Conservation (phyloP, 2,888 invertebrate genomes). For the Volucella bombylans region DNA sequence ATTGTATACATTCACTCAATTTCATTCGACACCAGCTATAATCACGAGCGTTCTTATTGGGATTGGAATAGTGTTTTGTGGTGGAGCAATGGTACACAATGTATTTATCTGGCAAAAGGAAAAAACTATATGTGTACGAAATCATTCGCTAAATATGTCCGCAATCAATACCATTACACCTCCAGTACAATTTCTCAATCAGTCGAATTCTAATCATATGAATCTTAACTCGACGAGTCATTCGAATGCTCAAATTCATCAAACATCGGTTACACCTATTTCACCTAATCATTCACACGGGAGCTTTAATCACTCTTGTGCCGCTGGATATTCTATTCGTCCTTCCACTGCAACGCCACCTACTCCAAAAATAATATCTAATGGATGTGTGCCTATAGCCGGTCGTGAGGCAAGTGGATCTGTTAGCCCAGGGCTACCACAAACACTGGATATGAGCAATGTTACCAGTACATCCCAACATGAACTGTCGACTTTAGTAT, state of each 20-base stretch:
- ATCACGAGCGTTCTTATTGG: conserved; percentile 95
- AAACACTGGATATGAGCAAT: conserved; percentile 85
- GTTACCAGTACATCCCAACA: conserved; percentile 86
- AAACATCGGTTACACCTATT: conserved; percentile 82
- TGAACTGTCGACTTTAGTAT: conserved; percentile 88
- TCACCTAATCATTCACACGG: conserved; percentile 83
- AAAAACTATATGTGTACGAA: conserved; percentile 90
- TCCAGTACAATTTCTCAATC: conserved; percentile 67
- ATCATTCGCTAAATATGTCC: conserved; percentile 75
- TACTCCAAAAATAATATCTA: conserved; percentile 79
- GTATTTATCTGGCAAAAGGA: conserved; percentile 97
- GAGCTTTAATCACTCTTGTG: conserved; percentile 81
- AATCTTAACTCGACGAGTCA: conserved; percentile 74
- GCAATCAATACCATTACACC: conserved; percentile 64
- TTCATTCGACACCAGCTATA: conserved; percentile 95
- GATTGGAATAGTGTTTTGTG: conserved; percentile 95
- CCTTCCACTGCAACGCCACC: conserved; percentile 82
- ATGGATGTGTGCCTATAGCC: conserved; percentile 75
- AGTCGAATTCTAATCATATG: conserved; percentile 59
- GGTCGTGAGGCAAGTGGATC: conserved; percentile 84
- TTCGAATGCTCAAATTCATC: conserved; percentile 76
- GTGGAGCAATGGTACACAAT: conserved; percentile 96
- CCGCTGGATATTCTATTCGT: conserved; percentile 78
- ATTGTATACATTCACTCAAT: conserved; percentile 95
- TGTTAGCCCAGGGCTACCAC: conserved; percentile 86